These are phyloP conservation scores for Antechinus stuartii DNA, from an alignment of 2,113 vertebrate genomes.

Conservation along the genomic window DNA sequence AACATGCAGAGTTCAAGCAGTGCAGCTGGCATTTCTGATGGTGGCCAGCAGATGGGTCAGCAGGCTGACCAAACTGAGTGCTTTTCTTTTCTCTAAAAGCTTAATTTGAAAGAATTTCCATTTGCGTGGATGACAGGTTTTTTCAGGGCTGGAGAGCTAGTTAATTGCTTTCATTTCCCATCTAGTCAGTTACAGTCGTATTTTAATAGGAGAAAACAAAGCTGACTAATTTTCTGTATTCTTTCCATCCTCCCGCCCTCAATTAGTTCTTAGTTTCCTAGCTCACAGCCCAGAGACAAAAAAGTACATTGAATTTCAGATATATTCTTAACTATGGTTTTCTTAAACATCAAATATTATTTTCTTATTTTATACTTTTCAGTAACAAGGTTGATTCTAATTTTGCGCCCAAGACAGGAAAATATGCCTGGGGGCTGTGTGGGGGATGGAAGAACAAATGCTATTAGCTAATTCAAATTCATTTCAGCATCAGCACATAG, in stretches of 20 bases:
- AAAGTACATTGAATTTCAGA: constrained; percentile 27
- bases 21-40: not conserved
- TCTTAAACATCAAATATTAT: constrained; percentile 71
- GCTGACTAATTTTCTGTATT: not conserved
- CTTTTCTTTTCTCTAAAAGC: constrained; percentile 10
- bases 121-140: not conserved
- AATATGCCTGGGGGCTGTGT: constrained; percentile 68
- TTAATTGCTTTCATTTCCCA: not conserved
- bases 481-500: constrained; percentile 77
- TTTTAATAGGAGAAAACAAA: not conserved
- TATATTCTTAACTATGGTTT: constrained; percentile 59
- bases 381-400: constrained; percentile 81
- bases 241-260: not conserved
- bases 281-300: constrained; percentile 32
- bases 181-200: not conserved
- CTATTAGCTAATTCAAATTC: constrained; percentile 87
- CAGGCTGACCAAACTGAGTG: not conserved
- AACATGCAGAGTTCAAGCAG: not conserved
- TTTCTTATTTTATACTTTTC: constrained; percentile 44
- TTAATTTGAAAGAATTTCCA: not conserved
- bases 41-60: not conserved
- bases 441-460: constrained; percentile 67
- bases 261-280: not conserved
- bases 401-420: constrained; percentile 75
- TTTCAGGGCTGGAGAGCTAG: rapidly evolving